Evolutionary conservation across 2,888 invertebrate species (phyloP), one percentile per base, ranked within the genome.

Genomic region (Agonum fuliginosum): DNA sequence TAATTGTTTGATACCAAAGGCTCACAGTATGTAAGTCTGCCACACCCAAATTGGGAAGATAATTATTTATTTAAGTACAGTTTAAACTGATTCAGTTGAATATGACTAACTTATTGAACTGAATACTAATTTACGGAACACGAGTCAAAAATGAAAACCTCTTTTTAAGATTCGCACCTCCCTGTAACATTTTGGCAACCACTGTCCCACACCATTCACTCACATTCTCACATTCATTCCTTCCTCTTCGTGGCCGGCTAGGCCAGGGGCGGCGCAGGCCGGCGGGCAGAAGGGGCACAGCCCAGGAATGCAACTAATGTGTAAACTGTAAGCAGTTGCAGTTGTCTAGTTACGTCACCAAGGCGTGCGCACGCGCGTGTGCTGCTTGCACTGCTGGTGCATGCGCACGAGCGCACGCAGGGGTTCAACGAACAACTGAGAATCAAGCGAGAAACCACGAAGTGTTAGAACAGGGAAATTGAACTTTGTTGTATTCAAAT

Each of bases 231-330:
- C 30, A 30, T 8, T 30, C 30, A 30, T 30, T 30, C 30, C n/a
- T n/a, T n/a, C n/a, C n/a, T n/a, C 8, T 4, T 27, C 27, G 27
- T 37, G n/a, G 4, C 37, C 3, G n/a, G 17, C 58, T 30, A 17
- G 6, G 6, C 24, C 27, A 62, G 12, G 30, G 27, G 30, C 14
- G 58, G n/a, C 30, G 27, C 8, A n/a, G 14, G 30, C 6, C 22
- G 24, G 22, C 10, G 58, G 58, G 27, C 27, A 17, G 19, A 14
- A 10, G 54, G 27, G 27, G 27, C 6, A n/a, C n/a, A n/a, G n/a
- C 58, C 0, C 30, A 12, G 58, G 58, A 62, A 62, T 62, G 58
- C 58, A 62, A 62, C 58, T 62, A 62, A 62, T 62, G 58, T 62
- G 30, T 62, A 62, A 62, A 22, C 51, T 51, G 51, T 22, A 51